A percentile compares a stretch with the other conserved stretches of the same genome.
These are phyloP conservation scores for Euschistus heros DNA, from an alignment of 1,140 invertebrate genomes.

Conservation along the genomic window DNA sequence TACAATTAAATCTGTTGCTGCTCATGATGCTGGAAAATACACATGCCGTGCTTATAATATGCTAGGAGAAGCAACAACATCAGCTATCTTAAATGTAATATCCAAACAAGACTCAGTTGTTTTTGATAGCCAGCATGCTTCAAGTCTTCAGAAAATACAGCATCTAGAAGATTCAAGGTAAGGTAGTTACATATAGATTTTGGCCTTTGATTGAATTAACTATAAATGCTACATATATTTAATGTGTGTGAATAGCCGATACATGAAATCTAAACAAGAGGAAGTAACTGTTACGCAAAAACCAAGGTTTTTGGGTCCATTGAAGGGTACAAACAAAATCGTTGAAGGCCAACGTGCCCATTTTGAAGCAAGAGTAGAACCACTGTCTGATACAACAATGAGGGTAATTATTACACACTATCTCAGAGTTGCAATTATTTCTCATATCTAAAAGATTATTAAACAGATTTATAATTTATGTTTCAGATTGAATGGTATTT, in stretches of 20 bases:
- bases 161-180: constrained; percentile 69
- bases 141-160: constrained; percentile 79
- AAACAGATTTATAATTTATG: background rate
- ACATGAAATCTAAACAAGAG: constrained; percentile 46
- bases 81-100: constrained; percentile 74
- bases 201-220: background rate
- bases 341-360: constrained; percentile 93
- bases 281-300: constrained; percentile 63
- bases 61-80: constrained; percentile 78
- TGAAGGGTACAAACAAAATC: constrained; percentile 85
- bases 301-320: constrained; percentile 71
- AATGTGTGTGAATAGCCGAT: constrained; percentile 31
- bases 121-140: constrained; percentile 75
- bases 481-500: constrained; percentile 77
- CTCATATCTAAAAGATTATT: background rate
- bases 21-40: constrained; percentile 84
- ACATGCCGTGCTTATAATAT: constrained; percentile 80
- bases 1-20: constrained; percentile 85
- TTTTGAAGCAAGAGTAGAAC: constrained; percentile 90
- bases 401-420: constrained; percentile 34
- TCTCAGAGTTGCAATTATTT: no score
- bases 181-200: background rate
- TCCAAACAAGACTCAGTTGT: constrained; percentile 73
- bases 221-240: constrained; percentile 20
- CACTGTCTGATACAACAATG: constrained; percentile 80